Conservation (phyloP, 2,888 invertebrate genomes). For the Acleris sparsana region DNA sequence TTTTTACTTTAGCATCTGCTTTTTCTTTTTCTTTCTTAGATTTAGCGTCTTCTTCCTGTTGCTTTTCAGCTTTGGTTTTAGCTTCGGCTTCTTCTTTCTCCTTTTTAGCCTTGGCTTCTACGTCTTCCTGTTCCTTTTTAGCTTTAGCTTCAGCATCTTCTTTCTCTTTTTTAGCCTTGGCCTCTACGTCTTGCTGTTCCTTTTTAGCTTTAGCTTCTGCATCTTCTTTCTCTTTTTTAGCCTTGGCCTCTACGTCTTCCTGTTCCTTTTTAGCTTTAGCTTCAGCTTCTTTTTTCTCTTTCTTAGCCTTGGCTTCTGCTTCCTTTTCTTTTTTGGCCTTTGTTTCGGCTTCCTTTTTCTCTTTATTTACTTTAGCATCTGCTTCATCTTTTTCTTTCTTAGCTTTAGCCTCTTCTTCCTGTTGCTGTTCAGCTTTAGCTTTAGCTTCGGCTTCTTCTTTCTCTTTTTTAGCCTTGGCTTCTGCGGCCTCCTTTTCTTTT, state of each 20-base stretch:
- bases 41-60: slow-evolving; percentile 30
- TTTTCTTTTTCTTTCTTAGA: slow-evolving; percentile 8
- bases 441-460: slow-evolving; percentile 20
- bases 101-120: slow-evolving; percentile 32
- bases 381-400: slow-evolving; percentile 33
- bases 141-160: slow-evolving; percentile 1
- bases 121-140: slow-evolving; percentile 11
- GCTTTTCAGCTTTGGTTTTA: slow-evolving; percentile 34
- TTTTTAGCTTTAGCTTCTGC: neutral
- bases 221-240: slow-evolving; percentile 18
- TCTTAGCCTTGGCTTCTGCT: slow-evolving; percentile 28
- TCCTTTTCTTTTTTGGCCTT: slow-evolving; percentile 42
- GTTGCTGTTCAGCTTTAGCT: slow-evolving; percentile 23
- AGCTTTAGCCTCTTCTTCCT: slow-evolving; percentile 22
- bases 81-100: slow-evolving; percentile 31
- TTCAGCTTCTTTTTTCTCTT: slow-evolving; percentile 32
- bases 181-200: slow-evolving; percentile 18
- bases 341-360: slow-evolving; percentile 27
- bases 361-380: slow-evolving; percentile 33
- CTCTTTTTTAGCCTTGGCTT: slow-evolving; percentile 7
- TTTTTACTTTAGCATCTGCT: slow-evolving; percentile 29
- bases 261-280: slow-evolving; percentile 28
- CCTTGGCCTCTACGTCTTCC: slow-evolving; percentile 37
- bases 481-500: slow-evolving; percentile 29
- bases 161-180: slow-evolving; percentile 12